Base-by-base conservation (phyloP, 2,113 vertebrate species). In the Megalops atlanticus region DNA sequence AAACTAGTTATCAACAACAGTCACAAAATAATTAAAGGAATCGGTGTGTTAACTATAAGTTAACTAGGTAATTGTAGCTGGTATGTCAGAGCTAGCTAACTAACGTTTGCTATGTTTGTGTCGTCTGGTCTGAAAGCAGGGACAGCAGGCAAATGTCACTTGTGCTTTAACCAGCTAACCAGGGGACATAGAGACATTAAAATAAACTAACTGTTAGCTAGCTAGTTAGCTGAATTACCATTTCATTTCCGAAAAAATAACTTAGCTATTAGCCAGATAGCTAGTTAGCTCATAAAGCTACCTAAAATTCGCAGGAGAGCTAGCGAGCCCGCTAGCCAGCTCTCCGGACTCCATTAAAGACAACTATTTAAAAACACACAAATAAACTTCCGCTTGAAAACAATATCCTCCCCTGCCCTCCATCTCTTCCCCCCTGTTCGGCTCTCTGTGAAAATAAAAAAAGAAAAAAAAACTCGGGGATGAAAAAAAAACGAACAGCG, bases 271-370 rank as follows among this genome's bases (percentile, higher is more conserved):
- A 31, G 58, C 24, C 16, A 58, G 52, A 36, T 43, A 68, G 31
- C 74, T 27, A 12, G 39, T 41, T 45, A 47, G 72, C 39, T 52
- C 21, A 49, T 16, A 2, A n/a, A 10, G 58, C 58, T 64, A 27
- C 24, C 12, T 64, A 64, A 58, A 64, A 64, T 64, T 64, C 10
- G n/a, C 11, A 80, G 80, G 41, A 43, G 68, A 36, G 71, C 71
- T 71, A 81, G 41, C 52, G 45, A 79, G 77, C 47, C 72, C 78
- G 81, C 81, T 79, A 36, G 76, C 41, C 47, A 3, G 38, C 54
- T 86, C 84, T 82, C 90, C 88, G 74, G 90, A 89, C 89, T 92
- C 92, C 92, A 91, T 92, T 91, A 92, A 64, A 64, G 78, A 77
- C 81, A 76, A 80, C 83, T 58, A 31, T 77, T 58, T 58, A 43